Evolutionary conservation across 2,888 invertebrate species (phyloP).

Genomic region (Pollenia griseotomentosa): DNA sequence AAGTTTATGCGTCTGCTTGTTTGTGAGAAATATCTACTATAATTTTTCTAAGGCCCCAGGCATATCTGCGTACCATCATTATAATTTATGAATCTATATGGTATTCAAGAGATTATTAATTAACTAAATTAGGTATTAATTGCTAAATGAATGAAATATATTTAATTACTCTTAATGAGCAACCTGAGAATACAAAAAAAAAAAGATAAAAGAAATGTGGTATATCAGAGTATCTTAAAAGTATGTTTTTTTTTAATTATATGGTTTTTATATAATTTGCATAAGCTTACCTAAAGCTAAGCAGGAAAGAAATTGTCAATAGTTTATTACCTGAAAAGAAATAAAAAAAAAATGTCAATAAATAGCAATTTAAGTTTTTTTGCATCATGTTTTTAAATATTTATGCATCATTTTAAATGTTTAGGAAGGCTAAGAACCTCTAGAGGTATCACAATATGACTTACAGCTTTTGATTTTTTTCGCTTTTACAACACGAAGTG

Average conservation of each 20-base stretch:
- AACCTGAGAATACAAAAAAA: not conserved
- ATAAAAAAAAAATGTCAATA: not conserved
- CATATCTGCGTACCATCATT: not conserved
- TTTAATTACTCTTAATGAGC: constrained; percentile 10
- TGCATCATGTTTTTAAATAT: not conserved
- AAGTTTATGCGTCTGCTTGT: not conserved
- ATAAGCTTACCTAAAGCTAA: constrained; percentile 39
- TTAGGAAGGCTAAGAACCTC: not conserved
- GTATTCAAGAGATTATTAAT: constrained; percentile 60
- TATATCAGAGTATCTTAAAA: too few relatives aligned
- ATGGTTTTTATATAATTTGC: not conserved
- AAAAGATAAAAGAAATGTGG: not conserved
- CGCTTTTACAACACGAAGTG: too few relatives aligned
- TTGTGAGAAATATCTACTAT: constrained; percentile 32
- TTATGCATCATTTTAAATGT: not conserved
- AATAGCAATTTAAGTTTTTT: too few relatives aligned
- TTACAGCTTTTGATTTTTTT: too few relatives aligned
- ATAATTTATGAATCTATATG: constrained; percentile 47
- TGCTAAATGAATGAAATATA: constrained; percentile 21
- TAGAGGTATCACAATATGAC: too few relatives aligned
- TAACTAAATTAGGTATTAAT: constrained; percentile 71
- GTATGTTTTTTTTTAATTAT: too few relatives aligned
- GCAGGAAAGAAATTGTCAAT: not conserved
- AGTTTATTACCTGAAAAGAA: constrained; percentile 51
- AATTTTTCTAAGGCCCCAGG: constrained; percentile 32